Evolutionary conservation across 2,797 vertebrate species (phyloP).

Genomic region (Cephalopachus bancanus): DNA sequence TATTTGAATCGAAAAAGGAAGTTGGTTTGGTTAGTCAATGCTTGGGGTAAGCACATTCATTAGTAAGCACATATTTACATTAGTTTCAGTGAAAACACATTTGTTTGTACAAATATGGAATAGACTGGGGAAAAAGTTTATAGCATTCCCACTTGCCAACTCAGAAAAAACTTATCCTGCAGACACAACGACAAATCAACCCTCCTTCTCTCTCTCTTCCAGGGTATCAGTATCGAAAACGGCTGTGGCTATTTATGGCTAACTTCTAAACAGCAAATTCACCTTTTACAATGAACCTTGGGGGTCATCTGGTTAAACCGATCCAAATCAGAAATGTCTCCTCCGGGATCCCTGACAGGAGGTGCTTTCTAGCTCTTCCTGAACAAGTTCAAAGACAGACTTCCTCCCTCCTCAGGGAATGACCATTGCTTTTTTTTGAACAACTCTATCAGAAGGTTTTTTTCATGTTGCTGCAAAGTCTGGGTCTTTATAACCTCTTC

Average conservation of each 20-base stretch:
- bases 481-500: constrained; percentile 53
- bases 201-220: no score
- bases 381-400: constrained; percentile 21
- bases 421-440: constrained; percentile 32
- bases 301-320: neutral
- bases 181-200: neutral
- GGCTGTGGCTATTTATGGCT: neutral
- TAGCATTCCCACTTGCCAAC: constrained; percentile 60
- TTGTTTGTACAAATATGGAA: constrained; percentile 80
- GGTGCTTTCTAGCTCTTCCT: neutral
- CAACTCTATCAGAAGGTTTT: neutral
- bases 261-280: neutral
- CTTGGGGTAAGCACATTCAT: neutral
- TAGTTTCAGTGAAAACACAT: constrained; percentile 79
- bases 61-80: constrained; percentile 76
- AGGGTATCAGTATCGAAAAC: no score
- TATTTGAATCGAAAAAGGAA: constrained; percentile 26
- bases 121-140: constrained; percentile 78
- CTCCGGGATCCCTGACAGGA: neutral
- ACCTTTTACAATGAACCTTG: neutral
- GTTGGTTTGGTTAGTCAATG: neutral
- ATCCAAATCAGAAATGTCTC: neutral
- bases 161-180: constrained; percentile 52
- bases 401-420: neutral
- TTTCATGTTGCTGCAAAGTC: neutral